Evolutionary conservation across 1,140 invertebrate genomes (phyloP).

Genomic region (Panulirus ornatus): DNA sequence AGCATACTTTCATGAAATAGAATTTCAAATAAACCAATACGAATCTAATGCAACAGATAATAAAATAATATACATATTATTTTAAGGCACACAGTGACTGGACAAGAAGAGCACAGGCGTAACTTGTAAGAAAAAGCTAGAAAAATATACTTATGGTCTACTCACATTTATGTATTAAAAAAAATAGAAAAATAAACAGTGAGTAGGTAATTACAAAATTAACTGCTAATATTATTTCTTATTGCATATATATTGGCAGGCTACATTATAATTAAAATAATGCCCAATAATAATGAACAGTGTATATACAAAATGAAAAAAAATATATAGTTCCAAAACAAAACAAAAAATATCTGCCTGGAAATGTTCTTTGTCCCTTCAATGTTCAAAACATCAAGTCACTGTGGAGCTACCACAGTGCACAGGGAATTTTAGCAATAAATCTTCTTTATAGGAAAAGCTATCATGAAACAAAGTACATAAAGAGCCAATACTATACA

Average conservation of each 20-base stretch:
- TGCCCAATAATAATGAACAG: slow-evolving; percentile 11
- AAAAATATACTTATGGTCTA: neutral
- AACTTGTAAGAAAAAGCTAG: neutral
- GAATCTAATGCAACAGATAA: neutral
- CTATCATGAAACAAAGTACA: too few species aligned
- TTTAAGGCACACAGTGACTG: slow-evolving; percentile 35
- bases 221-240: neutral
- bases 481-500: too few species aligned
- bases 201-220: neutral
- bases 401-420: too few species aligned
- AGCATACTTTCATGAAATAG: neutral
- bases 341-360: too few species aligned
- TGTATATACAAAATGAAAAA: slow-evolving; percentile 25
- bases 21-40: neutral
- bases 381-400: too few species aligned
- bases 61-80: neutral
- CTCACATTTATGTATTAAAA: neutral
- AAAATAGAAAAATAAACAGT: neutral
- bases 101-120: slow-evolving; percentile 16
- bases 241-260: neutral
- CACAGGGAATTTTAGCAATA: too few species aligned
- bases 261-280: neutral
- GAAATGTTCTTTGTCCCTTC: too few species aligned
- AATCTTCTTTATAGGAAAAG: too few species aligned
- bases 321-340: too few species aligned